phyloP scores from a whole-genome alignment of 2,888 invertebrate species.

The Coleophora deauratella region DNA sequence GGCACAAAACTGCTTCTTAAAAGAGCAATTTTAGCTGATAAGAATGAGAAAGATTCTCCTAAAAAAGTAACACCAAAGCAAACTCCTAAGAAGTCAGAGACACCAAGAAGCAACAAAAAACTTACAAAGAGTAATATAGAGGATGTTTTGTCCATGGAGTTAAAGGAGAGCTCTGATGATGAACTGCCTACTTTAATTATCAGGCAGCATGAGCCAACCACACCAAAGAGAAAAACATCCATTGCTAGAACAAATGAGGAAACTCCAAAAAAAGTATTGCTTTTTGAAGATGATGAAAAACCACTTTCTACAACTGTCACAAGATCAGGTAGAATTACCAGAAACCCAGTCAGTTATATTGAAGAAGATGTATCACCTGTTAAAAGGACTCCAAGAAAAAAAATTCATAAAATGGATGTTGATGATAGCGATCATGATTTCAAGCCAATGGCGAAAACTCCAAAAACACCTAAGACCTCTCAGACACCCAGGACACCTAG shows the following conservation, averaged over 20 bases:
- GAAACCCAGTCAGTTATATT: constrained; percentile 33
- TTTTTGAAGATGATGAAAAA: constrained; percentile 45
- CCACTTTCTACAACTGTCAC: constrained; percentile 25
- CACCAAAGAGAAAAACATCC: constrained; percentile 50
- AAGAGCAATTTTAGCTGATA: constrained; percentile 61
- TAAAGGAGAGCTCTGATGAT: constrained; percentile 58
- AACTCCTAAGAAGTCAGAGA: constrained; percentile 37
- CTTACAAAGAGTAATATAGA: constrained; percentile 37
- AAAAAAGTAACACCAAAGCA: constrained; percentile 36
- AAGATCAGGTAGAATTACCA: constrained; percentile 37
- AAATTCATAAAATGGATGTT: constrained; percentile 24
- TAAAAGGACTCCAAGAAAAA: constrained; percentile 31
- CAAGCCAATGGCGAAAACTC: background rate
- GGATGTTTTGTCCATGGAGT: constrained; percentile 50
- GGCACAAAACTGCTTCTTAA: constrained; percentile 60
- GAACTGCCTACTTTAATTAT: constrained; percentile 60
- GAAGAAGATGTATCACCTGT: constrained; percentile 44
- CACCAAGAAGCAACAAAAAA: constrained; percentile 40
- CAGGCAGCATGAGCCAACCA: constrained; percentile 39
- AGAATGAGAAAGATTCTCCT: constrained; percentile 50
- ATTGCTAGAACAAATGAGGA: constrained; percentile 33
- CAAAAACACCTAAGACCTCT: constrained; percentile 39
- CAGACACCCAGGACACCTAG: constrained; percentile 31
- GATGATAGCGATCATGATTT: constrained; percentile 52
- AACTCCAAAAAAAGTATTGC: constrained; percentile 51